A percentile compares a stretch with the other conserved stretches of the same genome.
These are phyloP conservation scores for Rhadina sibilatrix DNA, from an alignment of 2,113 vertebrate species.

Conservation along the genomic window DNA sequence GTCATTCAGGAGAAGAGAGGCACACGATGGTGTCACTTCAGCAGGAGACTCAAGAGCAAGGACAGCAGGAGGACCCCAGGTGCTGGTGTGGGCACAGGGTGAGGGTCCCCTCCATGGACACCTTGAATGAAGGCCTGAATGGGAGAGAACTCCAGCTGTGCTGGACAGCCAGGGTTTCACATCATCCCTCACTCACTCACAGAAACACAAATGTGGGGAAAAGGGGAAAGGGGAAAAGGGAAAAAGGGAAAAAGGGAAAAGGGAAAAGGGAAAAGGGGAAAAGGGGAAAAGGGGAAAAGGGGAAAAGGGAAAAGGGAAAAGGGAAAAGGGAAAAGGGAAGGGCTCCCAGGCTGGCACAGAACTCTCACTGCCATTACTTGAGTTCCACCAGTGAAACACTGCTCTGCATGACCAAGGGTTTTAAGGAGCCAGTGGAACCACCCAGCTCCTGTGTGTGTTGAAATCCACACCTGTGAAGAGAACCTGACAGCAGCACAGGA, in stretches of 20 bases:
- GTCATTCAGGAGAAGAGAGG: background rate
- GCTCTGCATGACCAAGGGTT: background rate
- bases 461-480: background rate
- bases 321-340: background rate
- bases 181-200: accelerated
- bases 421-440: background rate
- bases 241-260: background rate
- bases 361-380: background rate
- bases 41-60: background rate
- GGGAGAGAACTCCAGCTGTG: background rate
- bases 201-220: background rate
- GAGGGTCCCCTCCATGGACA: background rate
- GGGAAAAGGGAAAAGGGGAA: background rate
- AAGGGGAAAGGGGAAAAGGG: background rate
- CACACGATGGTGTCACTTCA: background rate
- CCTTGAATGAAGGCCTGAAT: background rate
- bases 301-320: too few relatives aligned
- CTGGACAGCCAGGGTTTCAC: background rate
- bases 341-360: background rate
- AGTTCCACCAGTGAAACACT: background rate
- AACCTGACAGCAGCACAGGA: background rate
- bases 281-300: background rate
- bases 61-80: accelerated
- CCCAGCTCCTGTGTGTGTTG: background rate
- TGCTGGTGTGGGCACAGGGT: background rate